Base-by-base conservation (phyloP, 2,888 invertebrate genomes). In the Thysanoteuthis rhombus region DNA sequence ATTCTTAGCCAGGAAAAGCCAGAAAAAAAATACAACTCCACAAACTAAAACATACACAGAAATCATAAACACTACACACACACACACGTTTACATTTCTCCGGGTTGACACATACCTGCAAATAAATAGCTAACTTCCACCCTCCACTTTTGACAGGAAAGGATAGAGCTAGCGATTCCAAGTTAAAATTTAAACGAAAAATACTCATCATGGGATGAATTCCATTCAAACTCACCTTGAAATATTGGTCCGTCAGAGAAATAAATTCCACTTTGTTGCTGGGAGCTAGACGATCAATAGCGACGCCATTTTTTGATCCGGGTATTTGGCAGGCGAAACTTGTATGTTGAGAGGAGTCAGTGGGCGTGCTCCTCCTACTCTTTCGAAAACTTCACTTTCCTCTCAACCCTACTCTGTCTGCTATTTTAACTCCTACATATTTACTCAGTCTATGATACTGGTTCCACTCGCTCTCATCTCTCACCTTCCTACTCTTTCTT, bases 271-370 rank as follows among this genome's bases (percentile, higher is more conserved):
- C 38, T 92, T 92, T 42, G 92, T 92, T 45, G 40, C 40, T 45
- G 92, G 92, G 40, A 90, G 39, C 92, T 92, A 42, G 32, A 45
- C 32, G 36, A 92, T 40, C 45, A 45, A 92, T 92, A 92, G 40
- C 45, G 92, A 92, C 92, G 92, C 92, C 92, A 92, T 92, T 32
- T 92, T 92, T 92, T 92, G 92, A 92, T 92, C 92, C 92, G 92
- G 92, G 92, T 92, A 92, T 45, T 92, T 92, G 92, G 45, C 42
- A 45, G 32, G n/a, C 92, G 45, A 92, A 92, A 40, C 45, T 92
- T 45, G 91, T 90, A 90, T 38, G 39, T 25, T n/a, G 38, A 6
- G 90, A 25, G 38, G 90, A 16, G 90, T 92, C 42, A 92, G 42
- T 40, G 92, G 45, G 40, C 45, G 39, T 45, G 92, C 45, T 40